Conservation (phyloP, 2,113 vertebrate genomes). For the Microcebus tavaratra region DNA sequence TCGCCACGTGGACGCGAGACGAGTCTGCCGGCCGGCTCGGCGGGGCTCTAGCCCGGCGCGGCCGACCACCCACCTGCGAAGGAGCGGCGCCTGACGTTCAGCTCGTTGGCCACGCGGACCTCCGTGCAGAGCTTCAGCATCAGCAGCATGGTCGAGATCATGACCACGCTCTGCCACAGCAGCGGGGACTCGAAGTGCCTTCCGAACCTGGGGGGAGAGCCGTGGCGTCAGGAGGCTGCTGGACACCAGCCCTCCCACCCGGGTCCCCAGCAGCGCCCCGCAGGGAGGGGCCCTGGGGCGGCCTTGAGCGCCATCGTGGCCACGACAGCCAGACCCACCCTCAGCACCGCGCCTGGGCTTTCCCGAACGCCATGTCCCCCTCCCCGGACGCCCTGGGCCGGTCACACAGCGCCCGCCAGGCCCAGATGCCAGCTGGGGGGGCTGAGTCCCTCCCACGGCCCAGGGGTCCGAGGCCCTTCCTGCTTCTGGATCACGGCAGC, state of each 20-base stretch:
- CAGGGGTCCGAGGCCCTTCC: neutral
- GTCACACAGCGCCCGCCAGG: too few relatives aligned
- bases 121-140: slow-evolving; percentile 96
- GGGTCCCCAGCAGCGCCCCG: neutral
- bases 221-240: neutral
- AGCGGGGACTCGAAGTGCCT: slow-evolving; percentile 93
- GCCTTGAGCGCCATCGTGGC: neutral
- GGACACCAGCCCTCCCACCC: neutral
- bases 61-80: slow-evolving; percentile 91
- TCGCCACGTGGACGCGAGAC: neutral
- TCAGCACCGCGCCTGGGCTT: neutral
- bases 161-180: slow-evolving; percentile 96
- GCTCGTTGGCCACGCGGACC: slow-evolving; percentile 91
- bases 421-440: neutral
- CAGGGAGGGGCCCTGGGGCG: neutral
- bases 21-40: neutral
- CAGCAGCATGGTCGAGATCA: slow-evolving; percentile 95
- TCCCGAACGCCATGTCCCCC: neutral
- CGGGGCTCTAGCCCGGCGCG: too few relatives aligned
- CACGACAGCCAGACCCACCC: neutral
- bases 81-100: slow-evolving; percentile 90
- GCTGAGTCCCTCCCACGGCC: neutral
- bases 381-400: neutral
- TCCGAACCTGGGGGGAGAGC: slow-evolving; percentile 88
- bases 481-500: neutral